A percentile compares a stretch with the other conserved stretches of the same genome.
Evolutionary conservation across 1,140 invertebrate species (phyloP).

Genomic region (Drosophila simulans): DNA sequence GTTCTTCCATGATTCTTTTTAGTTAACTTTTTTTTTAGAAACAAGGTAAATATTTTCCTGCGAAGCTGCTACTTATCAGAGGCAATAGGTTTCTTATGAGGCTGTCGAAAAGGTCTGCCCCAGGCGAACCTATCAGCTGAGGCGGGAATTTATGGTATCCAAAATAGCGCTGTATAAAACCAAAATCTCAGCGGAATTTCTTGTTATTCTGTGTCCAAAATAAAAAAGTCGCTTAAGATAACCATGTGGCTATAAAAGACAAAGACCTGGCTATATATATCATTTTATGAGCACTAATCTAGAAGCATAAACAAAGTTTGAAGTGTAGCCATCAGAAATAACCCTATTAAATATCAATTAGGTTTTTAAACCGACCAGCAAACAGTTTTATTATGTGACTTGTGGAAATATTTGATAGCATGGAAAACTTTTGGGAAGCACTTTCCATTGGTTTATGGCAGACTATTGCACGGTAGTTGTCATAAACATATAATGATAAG

Average conservation of each 20-base stretch:
- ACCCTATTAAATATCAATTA: constrained; percentile 45
- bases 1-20: neutral
- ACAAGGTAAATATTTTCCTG: constrained; percentile 11
- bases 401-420: constrained; percentile 29
- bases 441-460: constrained; percentile 27
- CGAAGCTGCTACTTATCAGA: constrained; percentile 31
- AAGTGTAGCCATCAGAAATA: constrained; percentile 8
- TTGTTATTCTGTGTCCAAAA: constrained; percentile 16
- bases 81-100: constrained; percentile 17
- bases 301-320: constrained; percentile 17
- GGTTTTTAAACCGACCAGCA: neutral
- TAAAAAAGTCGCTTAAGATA: constrained; percentile 15
- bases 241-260: constrained; percentile 23
- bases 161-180: constrained; percentile 30
- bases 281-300: constrained; percentile 10
- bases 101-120: constrained; percentile 15
- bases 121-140: constrained; percentile 16
- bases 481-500: constrained; percentile 44
- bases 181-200: constrained; percentile 31
- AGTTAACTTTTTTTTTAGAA: neutral
- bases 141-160: constrained; percentile 25
- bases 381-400: constrained; percentile 19
- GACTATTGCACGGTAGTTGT: constrained; percentile 42
- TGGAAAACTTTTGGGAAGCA: constrained; percentile 16
- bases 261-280: constrained; percentile 25